A percentile compares a stretch with the other conserved stretches of the same genome.
Evolutionary conservation across 2,113 vertebrate species (phyloP).

Genomic region (Apeltes quadracus): DNA sequence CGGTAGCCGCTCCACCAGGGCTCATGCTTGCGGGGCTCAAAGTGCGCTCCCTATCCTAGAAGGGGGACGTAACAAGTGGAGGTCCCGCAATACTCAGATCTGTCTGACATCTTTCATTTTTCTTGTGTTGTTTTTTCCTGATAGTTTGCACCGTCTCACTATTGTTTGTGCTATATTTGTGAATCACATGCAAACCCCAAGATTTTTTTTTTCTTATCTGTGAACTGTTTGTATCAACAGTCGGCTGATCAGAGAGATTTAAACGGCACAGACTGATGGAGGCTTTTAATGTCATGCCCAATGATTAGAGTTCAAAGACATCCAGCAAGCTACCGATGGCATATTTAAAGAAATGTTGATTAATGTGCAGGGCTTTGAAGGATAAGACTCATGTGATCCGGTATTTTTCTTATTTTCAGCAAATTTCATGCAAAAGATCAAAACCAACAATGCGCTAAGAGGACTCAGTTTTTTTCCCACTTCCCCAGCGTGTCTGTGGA

Average conservation of each 20-base stretch:
- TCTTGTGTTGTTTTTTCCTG: constrained; percentile 16
- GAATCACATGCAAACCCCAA: background rate
- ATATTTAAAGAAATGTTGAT: constrained; percentile 34
- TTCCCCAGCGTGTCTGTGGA: background rate
- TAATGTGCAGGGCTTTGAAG: constrained; percentile 19
- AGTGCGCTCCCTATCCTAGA: too few species aligned
- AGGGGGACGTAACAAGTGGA: too few species aligned
- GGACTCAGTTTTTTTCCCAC: background rate
- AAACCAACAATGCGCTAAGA: background rate
- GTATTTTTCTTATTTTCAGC: background rate
- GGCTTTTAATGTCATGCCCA: constrained; percentile 36
- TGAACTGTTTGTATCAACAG: constrained; percentile 14
- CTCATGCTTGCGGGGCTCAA: too few species aligned
- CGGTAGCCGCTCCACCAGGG: too few species aligned
- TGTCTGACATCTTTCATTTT: constrained; percentile 40
- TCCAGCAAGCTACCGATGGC: constrained; percentile 20
- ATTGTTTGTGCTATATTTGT: constrained; percentile 17
- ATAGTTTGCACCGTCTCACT: background rate
- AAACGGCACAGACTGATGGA: constrained; percentile 17
- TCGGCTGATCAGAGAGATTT: constrained; percentile 24
- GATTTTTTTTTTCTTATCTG: background rate
- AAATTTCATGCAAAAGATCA: background rate
- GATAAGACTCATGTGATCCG: constrained; percentile 2
- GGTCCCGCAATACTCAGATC: constrained; percentile 30
- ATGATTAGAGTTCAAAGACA: constrained; percentile 42